Conservation (phyloP, 2,113 vertebrate genomes). For the Coturnix japonica region DNA sequence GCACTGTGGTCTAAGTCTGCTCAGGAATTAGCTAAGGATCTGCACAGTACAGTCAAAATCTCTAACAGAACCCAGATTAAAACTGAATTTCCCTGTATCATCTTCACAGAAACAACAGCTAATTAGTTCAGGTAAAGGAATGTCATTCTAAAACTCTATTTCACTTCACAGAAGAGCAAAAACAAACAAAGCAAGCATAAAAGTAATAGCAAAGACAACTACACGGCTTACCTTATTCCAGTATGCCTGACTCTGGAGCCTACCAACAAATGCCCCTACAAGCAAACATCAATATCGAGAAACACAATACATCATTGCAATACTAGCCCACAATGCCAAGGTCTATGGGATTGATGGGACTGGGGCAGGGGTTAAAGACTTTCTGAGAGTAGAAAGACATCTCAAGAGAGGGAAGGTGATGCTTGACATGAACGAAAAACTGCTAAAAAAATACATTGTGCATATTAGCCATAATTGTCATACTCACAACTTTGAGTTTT, state of each 20-base stretch:
- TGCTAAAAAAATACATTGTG: background rate
- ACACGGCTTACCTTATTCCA: background rate
- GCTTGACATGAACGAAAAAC: background rate
- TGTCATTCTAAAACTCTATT: background rate
- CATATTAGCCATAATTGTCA: background rate
- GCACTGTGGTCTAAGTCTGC: slow-evolving; percentile 23
- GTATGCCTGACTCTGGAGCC: background rate
- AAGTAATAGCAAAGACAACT: slow-evolving; percentile 18
- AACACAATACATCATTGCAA: background rate
- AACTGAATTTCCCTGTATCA: slow-evolving; percentile 37
- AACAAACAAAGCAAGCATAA: slow-evolving; percentile 5
- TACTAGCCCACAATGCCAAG: background rate
- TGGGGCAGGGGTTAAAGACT: background rate
- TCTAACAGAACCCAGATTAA: background rate
- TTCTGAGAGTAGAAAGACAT: background rate
- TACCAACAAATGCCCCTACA: slow-evolving; percentile 21
- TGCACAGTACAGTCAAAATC: slow-evolving; percentile 26
- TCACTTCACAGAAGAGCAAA: slow-evolving; percentile 4
- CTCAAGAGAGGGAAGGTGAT: background rate
- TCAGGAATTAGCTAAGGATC: slow-evolving; percentile 14
- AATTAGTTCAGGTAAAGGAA: slow-evolving; percentile 3
- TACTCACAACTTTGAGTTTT: background rate
- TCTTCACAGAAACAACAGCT: slow-evolving; percentile 30
- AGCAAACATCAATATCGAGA: slow-evolving; percentile 16
- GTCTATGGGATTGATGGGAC: background rate